Conservation (phyloP, 2,113 vertebrate genomes). For the Tringa solitaria region DNA sequence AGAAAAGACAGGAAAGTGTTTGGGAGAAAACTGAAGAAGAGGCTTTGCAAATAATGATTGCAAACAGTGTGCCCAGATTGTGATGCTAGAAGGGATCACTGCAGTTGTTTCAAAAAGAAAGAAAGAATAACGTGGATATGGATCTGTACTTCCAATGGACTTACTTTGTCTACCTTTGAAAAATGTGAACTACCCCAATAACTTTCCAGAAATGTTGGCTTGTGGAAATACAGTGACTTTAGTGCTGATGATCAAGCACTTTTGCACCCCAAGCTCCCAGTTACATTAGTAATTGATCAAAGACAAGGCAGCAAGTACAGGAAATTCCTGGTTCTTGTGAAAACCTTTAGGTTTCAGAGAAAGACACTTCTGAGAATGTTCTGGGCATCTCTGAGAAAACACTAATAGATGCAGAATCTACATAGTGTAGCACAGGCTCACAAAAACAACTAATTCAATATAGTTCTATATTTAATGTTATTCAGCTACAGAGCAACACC, state of each 20-base stretch:
- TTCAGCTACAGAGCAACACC: constrained; percentile 10
- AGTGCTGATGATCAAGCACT: background rate
- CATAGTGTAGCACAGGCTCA: background rate
- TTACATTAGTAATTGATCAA: constrained; percentile 16
- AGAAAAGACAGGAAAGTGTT: background rate
- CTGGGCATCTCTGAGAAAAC: background rate
- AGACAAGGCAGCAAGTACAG: background rate
- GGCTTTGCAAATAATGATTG: background rate
- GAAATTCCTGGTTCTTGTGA: background rate
- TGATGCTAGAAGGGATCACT: background rate
- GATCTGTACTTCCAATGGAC: background rate
- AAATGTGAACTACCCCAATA: background rate
- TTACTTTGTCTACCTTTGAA: background rate
- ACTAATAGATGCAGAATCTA: background rate
- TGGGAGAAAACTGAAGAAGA: background rate
- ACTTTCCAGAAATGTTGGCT: background rate
- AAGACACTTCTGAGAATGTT: background rate
- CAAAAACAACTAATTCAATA: background rate
- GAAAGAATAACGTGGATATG: background rate
- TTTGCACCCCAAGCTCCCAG: background rate
- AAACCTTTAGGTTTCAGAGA: background rate
- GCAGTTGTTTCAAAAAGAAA: background rate
- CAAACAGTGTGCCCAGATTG: background rate
- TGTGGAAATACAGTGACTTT: background rate
- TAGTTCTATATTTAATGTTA: constrained; percentile 16